A percentile compares a stretch with the other conserved stretches of the same genome.
These are phyloP conservation scores for Trichogramma pretiosum DNA, from an alignment of 1,140 invertebrate species.

Conservation along the genomic window DNA sequence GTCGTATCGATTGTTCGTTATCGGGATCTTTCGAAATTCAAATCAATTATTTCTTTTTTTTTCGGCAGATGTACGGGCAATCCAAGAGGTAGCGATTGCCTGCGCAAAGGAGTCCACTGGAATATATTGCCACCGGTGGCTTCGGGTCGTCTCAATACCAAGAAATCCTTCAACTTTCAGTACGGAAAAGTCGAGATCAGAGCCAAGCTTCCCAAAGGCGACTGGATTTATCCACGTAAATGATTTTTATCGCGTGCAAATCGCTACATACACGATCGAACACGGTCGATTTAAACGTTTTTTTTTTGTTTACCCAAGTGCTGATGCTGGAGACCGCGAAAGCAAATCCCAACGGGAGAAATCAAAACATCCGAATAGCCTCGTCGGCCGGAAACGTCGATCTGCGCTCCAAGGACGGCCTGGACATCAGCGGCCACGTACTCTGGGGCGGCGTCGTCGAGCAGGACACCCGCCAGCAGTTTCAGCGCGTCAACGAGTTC, in stretches of 20 bases:
- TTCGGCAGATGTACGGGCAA: slow-evolving; percentile 51
- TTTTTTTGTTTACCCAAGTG: slow-evolving; percentile 4
- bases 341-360: not conserved
- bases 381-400: slow-evolving; percentile 28
- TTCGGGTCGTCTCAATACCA: slow-evolving; percentile 60
- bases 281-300: not conserved
- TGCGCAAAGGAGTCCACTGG: slow-evolving; percentile 38
- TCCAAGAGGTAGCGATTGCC: slow-evolving; percentile 40
- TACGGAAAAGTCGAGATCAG: slow-evolving; percentile 55
- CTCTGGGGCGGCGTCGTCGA: slow-evolving; percentile 26
- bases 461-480: not conserved
- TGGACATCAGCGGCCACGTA: slow-evolving; percentile 27
- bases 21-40: not conserved
- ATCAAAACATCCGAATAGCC: slow-evolving; percentile 28
- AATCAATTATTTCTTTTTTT: not conserved
- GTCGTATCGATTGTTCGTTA: slow-evolving; percentile 9
- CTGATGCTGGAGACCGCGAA: slow-evolving; percentile 15
- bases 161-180: slow-evolving; percentile 45
- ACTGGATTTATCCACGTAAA: slow-evolving; percentile 59
- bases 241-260: not conserved
- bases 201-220: slow-evolving; percentile 57
- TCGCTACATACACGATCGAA: not conserved
- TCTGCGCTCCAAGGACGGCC: slow-evolving; percentile 14
- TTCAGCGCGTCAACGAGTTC: slow-evolving; percentile 3
- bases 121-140: slow-evolving; percentile 58